These are phyloP conservation scores for Bungarus multicinctus DNA, from an alignment of 2,113 vertebrate species.

Conservation along the genomic window DNA sequence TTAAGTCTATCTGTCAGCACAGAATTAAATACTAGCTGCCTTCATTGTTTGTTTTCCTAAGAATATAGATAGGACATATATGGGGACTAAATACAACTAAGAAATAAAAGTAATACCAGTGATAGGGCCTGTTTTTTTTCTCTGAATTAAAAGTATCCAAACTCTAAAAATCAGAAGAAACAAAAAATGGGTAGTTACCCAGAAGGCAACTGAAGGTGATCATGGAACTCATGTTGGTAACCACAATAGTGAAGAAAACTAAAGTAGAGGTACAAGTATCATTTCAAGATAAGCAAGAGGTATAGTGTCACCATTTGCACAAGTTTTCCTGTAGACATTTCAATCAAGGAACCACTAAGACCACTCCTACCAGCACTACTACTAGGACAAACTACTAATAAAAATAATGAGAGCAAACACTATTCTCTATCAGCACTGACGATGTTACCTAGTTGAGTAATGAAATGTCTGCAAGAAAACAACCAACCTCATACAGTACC, in stretches of 20 bases:
- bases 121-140: background rate
- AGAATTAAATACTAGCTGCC: background rate
- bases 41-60: background rate
- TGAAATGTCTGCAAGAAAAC: background rate
- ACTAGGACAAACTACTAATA: background rate
- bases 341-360: background rate
- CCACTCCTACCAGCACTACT: background rate
- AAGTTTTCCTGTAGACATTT: background rate
- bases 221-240: background rate
- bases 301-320: background rate
- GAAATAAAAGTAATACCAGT: background rate
- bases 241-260: background rate
- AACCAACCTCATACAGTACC: background rate
- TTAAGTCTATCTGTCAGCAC: background rate
- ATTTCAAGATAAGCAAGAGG: background rate
- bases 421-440: background rate
- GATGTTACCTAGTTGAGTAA: background rate
- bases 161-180: background rate
- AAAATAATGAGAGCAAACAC: background rate
- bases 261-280: background rate
- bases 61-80: background rate
- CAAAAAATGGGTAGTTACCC: background rate
- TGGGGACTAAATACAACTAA: background rate
- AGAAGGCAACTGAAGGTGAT: background rate
- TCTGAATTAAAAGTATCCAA: background rate